These are phyloP conservation scores for Mormyrus hasselquistii DNA, from an alignment of 2,797 vertebrate species.

Conservation along the genomic window DNA sequence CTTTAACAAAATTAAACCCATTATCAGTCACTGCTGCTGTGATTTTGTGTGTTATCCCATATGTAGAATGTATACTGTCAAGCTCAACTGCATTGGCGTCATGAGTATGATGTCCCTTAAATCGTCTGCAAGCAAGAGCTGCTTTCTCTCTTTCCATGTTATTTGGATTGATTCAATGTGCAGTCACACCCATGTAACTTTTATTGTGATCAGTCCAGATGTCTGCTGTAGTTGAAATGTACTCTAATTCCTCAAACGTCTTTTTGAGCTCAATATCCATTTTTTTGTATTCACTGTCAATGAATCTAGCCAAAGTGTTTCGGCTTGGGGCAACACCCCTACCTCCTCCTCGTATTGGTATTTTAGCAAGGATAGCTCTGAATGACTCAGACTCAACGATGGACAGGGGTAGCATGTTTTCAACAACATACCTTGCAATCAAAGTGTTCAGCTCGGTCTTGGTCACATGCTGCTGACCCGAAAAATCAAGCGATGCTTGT, in stretches of 20 bases:
- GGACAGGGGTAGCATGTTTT: conserved; percentile 23
- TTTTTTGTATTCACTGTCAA: no score
- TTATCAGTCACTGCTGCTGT: no score
- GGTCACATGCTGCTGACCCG: background rate
- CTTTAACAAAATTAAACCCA: no score
- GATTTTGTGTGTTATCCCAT: no score
- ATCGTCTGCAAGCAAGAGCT: conserved; percentile 26
- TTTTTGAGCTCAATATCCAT: conserved; percentile 19
- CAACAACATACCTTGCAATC: conserved; percentile 19
- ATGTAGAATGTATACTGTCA: no score
- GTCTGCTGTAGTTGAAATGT: conserved; percentile 28
- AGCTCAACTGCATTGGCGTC: conserved; percentile 26
- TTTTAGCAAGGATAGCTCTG: conserved; percentile 13
- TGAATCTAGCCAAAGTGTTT: no score
- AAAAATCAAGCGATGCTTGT: background rate
- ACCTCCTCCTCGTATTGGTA: no score
- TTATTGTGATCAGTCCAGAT: conserved; percentile 28
- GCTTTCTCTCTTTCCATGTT: conserved; percentile 14
- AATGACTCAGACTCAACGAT: background rate
- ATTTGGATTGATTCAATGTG: conserved; percentile 28
- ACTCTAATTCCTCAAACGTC: conserved; percentile 18
- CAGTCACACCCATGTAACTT: conserved; percentile 27
- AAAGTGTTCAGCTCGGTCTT: background rate
- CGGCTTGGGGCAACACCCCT: no score
- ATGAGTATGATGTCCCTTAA: conserved; percentile 23